Conservation (phyloP, 2,113 vertebrate genomes). For the Crotalus tigris region DNA sequence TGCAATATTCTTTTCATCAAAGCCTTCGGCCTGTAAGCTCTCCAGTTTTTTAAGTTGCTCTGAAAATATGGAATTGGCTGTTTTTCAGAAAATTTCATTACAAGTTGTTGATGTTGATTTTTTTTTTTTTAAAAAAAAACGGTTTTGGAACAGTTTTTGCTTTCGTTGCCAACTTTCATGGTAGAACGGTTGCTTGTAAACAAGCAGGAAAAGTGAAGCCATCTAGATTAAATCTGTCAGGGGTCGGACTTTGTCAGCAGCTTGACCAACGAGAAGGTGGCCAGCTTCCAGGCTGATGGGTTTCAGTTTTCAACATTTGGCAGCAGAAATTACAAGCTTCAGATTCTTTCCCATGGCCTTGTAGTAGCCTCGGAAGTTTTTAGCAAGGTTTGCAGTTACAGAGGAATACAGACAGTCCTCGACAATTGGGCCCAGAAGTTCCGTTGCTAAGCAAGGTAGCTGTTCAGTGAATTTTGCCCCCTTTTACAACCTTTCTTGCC, state of each 20-base stretch:
- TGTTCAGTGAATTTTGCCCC: no score
- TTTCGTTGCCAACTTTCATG: background rate
- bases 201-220: background rate
- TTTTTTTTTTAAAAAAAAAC: background rate
- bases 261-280: background rate
- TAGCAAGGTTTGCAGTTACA: background rate
- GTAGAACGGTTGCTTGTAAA: background rate
- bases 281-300: background rate
- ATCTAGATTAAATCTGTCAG: slow-evolving; percentile 6
- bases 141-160: background rate
- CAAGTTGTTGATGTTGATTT: background rate
- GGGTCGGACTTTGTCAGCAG: background rate
- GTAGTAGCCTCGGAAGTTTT: slow-evolving; percentile 17
- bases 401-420: background rate
- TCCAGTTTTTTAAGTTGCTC: background rate
- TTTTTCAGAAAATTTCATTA: background rate
- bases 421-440: background rate
- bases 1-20: background rate
- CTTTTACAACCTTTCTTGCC: background rate
- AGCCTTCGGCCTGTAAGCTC: background rate
- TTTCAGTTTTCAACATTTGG: slow-evolving; percentile 19
- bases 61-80: background rate
- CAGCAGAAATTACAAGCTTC: background rate
- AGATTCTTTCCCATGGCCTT: slow-evolving; percentile 47
- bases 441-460: no score